phyloP scores from a whole-genome alignment of 2,113 vertebrate species.

The Xiphias gladius region DNA sequence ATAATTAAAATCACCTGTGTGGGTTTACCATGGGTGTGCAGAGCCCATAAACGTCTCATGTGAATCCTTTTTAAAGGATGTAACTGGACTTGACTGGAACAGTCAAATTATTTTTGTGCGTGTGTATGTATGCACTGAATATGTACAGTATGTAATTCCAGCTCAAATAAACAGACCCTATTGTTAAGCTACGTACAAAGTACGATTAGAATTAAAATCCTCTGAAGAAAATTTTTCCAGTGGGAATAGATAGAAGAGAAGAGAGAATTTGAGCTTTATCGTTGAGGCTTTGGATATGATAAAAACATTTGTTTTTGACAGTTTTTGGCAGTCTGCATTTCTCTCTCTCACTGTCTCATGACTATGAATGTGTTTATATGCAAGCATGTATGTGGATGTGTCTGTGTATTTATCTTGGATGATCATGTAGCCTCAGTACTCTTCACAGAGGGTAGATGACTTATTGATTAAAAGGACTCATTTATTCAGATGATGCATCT shows the following conservation, averaged over 20 bases:
- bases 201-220: neutral
- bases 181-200: slow-evolving; percentile 7
- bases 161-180: neutral
- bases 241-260: neutral
- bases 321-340: slow-evolving; percentile 5
- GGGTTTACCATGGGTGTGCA: neutral
- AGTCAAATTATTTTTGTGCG: neutral
- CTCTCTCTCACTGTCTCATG: slow-evolving; percentile 3
- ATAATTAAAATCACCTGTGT: neutral
- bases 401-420: slow-evolving; percentile 50
- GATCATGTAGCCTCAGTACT: slow-evolving; percentile 52
- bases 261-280: neutral
- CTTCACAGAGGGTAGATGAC: slow-evolving; percentile 74
- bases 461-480: slow-evolving; percentile 83
- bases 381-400: slow-evolving; percentile 22
- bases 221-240: neutral
- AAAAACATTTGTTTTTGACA: slow-evolving; percentile 29
- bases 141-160: neutral
- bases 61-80: neutral
- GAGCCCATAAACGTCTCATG: neutral
- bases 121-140: neutral
- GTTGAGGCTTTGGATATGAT: slow-evolving; percentile 1
- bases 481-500: slow-evolving; percentile 79
- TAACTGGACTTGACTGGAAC: neutral
- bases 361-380: slow-evolving; percentile 28